These are phyloP conservation scores for Bombylius major DNA, from an alignment of 2,888 invertebrate genomes.

Conservation along the genomic window DNA sequence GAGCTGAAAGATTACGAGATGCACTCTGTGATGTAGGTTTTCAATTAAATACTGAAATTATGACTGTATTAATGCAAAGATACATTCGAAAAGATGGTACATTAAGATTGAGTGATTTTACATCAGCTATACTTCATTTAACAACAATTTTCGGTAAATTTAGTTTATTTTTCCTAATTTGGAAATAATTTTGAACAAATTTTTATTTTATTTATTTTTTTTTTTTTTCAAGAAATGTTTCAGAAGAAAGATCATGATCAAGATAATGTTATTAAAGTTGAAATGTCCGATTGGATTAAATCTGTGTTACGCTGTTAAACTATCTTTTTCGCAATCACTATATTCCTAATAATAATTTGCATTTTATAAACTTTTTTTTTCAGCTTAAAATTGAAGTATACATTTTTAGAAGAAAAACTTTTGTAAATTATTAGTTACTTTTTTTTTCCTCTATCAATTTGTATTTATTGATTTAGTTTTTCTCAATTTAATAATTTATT, in stretches of 20 bases:
- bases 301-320: constrained; percentile 31
- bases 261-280: constrained; percentile 69
- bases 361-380: no score
- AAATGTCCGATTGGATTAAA: constrained; percentile 51
- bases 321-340: no score
- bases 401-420: no score
- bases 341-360: no score
- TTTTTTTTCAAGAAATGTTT: constrained; percentile 45
- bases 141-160: constrained; percentile 73
- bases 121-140: constrained; percentile 75
- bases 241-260: constrained; percentile 68
- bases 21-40: constrained; percentile 80
- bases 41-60: constrained; percentile 69
- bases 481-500: no score
- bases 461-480: no score
- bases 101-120: constrained; percentile 81
- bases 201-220: constrained; percentile 7
- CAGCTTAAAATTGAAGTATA: no score
- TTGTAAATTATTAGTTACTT: no score
- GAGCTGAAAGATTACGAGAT: constrained; percentile 73
- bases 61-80: constrained; percentile 67
- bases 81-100: constrained; percentile 91
- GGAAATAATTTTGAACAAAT: background rate
- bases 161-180: background rate
- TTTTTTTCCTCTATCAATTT: no score